These are phyloP conservation scores for Drosophila testacea DNA, from an alignment of 2,888 invertebrate species.

Conservation along the genomic window DNA sequence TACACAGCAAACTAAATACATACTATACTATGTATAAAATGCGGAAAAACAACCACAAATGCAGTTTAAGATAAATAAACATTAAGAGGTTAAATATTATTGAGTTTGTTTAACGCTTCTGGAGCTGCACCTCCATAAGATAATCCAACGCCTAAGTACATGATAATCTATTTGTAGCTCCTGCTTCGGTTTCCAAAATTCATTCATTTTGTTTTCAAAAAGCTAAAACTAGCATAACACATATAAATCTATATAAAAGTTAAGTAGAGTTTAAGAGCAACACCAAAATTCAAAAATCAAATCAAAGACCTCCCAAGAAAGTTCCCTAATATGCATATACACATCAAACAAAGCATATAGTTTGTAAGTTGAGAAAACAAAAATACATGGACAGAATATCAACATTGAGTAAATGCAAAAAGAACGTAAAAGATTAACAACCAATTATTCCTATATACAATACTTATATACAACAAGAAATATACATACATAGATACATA, in stretches of 20 bases:
- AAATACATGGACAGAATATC: slow-evolving; percentile 19
- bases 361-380: slow-evolving; percentile 51
- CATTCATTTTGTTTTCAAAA: slow-evolving; percentile 25
- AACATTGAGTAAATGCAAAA: slow-evolving; percentile 27
- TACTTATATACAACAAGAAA: slow-evolving; percentile 72
- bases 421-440: slow-evolving; percentile 72
- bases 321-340: slow-evolving; percentile 71
- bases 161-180: slow-evolving; percentile 34
- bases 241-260: slow-evolving; percentile 15
- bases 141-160: not conserved
- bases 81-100: slow-evolving; percentile 4
- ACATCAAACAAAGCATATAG: slow-evolving; percentile 64
- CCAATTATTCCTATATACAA: slow-evolving; percentile 83
- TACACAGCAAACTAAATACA: slow-evolving; percentile 5
- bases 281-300: slow-evolving; percentile 62
- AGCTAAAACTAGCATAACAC: slow-evolving; percentile 33
- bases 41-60: slow-evolving; percentile 22
- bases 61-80: slow-evolving; percentile 28
- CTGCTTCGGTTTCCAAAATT: slow-evolving; percentile 67
- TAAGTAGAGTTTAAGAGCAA: slow-evolving; percentile 55
- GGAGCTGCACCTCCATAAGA: slow-evolving; percentile 11
- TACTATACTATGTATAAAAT: not conserved
- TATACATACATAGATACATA: slow-evolving; percentile 40
- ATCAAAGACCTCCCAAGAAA: slow-evolving; percentile 79
- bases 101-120: slow-evolving; percentile 22